phyloP scores from a whole-genome alignment of 2,888 invertebrate genomes.

The Phalera bucephala region DNA sequence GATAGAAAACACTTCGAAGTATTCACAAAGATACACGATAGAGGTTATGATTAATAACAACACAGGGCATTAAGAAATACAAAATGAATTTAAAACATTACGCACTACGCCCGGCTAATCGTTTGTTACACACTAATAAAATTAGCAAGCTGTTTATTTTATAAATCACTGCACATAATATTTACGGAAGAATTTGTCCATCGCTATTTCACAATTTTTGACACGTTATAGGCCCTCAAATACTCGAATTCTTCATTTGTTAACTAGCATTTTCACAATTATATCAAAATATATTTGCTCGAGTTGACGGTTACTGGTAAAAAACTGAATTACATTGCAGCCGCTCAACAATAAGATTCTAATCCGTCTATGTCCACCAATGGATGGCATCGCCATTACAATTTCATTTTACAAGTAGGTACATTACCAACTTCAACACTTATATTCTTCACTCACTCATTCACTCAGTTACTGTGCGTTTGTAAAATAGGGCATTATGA shows the following conservation, averaged over 20 bases:
- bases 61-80: constrained; percentile 53
- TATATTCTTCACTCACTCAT: constrained; percentile 47
- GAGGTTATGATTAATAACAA: constrained; percentile 74
- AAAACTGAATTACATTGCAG: constrained; percentile 12
- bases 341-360: constrained; percentile 28
- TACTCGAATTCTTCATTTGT: constrained; percentile 6
- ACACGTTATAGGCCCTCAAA: constrained; percentile 18
- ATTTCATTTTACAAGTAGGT: constrained; percentile 31
- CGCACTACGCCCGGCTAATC: constrained; percentile 28
- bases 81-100: constrained; percentile 49
- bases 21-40: constrained; percentile 65
- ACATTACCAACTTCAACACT: constrained; percentile 16
- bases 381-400: constrained; percentile 50
- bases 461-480: constrained; percentile 20
- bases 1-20: constrained; percentile 63
- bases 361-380: constrained; percentile 33
- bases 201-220: constrained; percentile 40
- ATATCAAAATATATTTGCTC: constrained; percentile 8
- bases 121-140: constrained; percentile 35
- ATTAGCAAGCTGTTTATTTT: constrained; percentile 31
- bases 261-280: constrained; percentile 9
- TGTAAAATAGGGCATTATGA: constrained; percentile 26
- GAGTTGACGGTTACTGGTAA: neutral
- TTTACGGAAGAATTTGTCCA: constrained; percentile 52
- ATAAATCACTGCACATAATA: constrained; percentile 55